These are phyloP conservation scores for Cryptus armator DNA, from an alignment of 2,888 invertebrate species.

Conservation along the genomic window DNA sequence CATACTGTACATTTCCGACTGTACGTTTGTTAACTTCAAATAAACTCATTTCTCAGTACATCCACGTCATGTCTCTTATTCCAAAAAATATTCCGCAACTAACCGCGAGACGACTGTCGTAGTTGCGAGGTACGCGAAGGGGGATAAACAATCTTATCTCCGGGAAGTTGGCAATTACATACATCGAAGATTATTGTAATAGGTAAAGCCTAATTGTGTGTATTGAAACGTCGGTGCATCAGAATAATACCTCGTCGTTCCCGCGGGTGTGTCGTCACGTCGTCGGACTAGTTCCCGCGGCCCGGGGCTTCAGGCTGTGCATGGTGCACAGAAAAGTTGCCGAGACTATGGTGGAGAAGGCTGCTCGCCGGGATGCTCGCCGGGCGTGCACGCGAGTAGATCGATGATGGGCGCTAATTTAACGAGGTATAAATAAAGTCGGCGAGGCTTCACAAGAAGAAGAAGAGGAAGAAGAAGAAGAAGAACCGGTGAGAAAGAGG, in stretches of 20 bases:
- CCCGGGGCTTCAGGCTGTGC: constrained; percentile 69
- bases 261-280: constrained; percentile 69
- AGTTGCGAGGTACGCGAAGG: too few relatives aligned
- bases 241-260: constrained; percentile 41
- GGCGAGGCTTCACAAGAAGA: constrained; percentile 60
- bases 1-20: too few relatives aligned
- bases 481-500: constrained; percentile 55
- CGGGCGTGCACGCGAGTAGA: constrained; percentile 72
- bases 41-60: too few relatives aligned
- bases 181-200: not conserved
- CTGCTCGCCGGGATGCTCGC: constrained; percentile 65
- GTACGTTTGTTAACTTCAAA: too few relatives aligned
- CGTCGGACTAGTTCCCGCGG: constrained; percentile 73
- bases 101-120: too few relatives aligned
- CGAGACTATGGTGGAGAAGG: constrained; percentile 43
- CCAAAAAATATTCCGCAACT: too few relatives aligned
- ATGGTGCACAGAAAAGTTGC: constrained; percentile 64
- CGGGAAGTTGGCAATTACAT: not conserved
- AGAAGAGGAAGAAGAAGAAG: constrained; percentile 19
- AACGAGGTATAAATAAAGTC: constrained; percentile 82
- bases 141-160: not conserved
- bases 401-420: constrained; percentile 82
- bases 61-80: too few relatives aligned
- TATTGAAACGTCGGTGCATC: constrained; percentile 9
- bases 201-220: constrained; percentile 17